Evolutionary conservation across 2,888 invertebrate species (phyloP).

Genomic region (Athripsodes cinereus): DNA sequence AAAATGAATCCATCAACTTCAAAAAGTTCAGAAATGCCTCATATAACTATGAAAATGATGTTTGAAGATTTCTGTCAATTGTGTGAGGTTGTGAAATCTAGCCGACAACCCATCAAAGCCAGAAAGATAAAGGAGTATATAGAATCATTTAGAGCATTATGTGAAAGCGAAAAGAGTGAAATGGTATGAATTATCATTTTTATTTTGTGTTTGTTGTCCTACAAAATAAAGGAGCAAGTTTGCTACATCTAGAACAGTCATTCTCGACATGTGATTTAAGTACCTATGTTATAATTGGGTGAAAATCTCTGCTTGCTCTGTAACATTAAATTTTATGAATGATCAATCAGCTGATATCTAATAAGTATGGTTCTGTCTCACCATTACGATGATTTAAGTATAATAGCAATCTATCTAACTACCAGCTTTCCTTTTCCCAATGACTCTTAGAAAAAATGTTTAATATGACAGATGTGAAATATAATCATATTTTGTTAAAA

Average conservation of each 20-base stretch:
- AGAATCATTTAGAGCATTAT: slow-evolving; percentile 8
- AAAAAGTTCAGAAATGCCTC: not conserved
- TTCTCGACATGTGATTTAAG: too few species aligned
- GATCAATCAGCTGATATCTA: too few species aligned
- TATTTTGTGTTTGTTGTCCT: too few species aligned
- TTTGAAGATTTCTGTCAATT: slow-evolving; percentile 54
- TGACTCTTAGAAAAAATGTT: too few species aligned
- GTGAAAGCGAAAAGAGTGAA: not conserved
- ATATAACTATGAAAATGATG: slow-evolving; percentile 32
- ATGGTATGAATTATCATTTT: not conserved
- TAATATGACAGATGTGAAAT: too few species aligned
- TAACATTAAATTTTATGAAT: not conserved
- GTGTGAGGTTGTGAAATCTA: slow-evolving; percentile 52
- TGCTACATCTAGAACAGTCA: too few species aligned
- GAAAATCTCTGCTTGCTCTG: not conserved
- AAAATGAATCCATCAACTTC: not conserved
- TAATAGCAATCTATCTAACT: too few species aligned
- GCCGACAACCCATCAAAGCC: not conserved
- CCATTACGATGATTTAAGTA: too few species aligned
- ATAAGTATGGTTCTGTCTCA: too few species aligned
- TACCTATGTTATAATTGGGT: not conserved
- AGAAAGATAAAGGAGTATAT: not conserved
- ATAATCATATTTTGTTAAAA: too few species aligned
- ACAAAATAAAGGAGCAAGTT: not conserved
- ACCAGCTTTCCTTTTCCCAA: too few species aligned